Evolutionary conservation across 2,797 vertebrate species (phyloP).

Genomic region (Sebastolobus altivelis): DNA sequence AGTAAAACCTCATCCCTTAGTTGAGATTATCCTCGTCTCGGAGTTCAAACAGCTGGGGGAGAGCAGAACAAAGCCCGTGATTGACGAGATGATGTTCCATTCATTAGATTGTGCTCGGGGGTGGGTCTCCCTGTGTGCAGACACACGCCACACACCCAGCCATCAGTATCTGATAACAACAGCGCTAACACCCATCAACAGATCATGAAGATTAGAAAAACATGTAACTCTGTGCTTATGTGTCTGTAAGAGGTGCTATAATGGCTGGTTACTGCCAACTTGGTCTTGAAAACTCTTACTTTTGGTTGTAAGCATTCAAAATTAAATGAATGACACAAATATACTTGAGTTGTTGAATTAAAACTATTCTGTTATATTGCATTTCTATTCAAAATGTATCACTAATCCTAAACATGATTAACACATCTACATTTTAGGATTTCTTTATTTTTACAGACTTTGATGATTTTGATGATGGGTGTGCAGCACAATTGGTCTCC

Average conservation of each 20-base stretch:
- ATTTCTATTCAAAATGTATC: neutral
- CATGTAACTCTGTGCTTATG: neutral
- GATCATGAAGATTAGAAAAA: constrained; percentile 32
- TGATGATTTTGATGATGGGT: constrained; percentile 9
- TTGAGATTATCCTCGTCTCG: constrained; percentile 56
- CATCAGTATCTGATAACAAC: constrained; percentile 64
- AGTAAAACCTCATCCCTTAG: constrained; percentile 55
- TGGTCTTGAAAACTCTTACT: neutral
- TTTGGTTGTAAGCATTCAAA: neutral
- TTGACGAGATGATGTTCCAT: constrained; percentile 80
- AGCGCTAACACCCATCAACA: constrained; percentile 52
- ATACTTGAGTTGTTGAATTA: neutral
- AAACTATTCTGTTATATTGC: neutral
- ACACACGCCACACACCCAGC: constrained; percentile 67
- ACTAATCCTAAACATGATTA: neutral
- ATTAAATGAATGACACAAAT: neutral
- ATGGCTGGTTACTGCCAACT: neutral
- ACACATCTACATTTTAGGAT: neutral
- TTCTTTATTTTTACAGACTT: neutral
- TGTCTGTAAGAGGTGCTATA: neutral
- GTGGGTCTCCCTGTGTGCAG: constrained; percentile 67
- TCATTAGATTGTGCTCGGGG: constrained; percentile 79
- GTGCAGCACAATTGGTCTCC: constrained; percentile 18
- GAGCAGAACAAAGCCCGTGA: constrained; percentile 77
- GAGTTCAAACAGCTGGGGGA: constrained; percentile 71